Base-by-base conservation (phyloP, 2,888 invertebrate genomes). In the Andrena marginata region DNA sequence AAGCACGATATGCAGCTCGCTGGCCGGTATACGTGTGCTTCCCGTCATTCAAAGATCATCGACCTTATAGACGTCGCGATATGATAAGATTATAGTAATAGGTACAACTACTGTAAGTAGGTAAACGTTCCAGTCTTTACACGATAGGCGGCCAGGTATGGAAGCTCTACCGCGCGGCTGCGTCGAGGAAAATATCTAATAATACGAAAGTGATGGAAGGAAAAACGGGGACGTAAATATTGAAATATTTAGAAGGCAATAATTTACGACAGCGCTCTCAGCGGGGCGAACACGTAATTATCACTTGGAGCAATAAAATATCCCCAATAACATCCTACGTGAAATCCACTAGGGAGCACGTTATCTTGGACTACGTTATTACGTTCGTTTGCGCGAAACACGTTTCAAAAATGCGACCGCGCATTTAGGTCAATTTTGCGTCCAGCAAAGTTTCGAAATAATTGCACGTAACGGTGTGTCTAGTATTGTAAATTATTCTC, bases 51-150 rank as follows among this genome's bases (percentile, higher is more conserved):
- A 71, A 80, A 84, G 85, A 85, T 81, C 85, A 81, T 85, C 84
- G 85, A 85, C 85, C 85, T 77, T 77, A 84, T 73, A 74, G 77
- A 75, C 84, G 84, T 73, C 77, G 71, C 77, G 81, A 75, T 77
- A 74, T 77, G 85, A 85, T 85, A 85, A 85, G 85, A 84, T 85
- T 85, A 73, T 81, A 84, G 81, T 74, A 81, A 85, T 84, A 77
- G 85, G 81, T 84, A 77, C 71, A 73, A 82, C 74, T 82, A 70
- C 78, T 67, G 82, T 79, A 84, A 78, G 74, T 85, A 85, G 81
- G 81, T 84, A 73, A 80, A 74, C 84, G 76, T 68, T 78, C 26
- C 79, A 54, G 73, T 75, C 83, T 82, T 71, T 82, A 67, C 59
- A 73, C 69, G 73, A 65, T 69, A 74, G 56, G 63, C 48, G 42